Evolutionary conservation across 2,113 vertebrate genomes (phyloP).

Genomic region (Stigmatopora argus): DNA sequence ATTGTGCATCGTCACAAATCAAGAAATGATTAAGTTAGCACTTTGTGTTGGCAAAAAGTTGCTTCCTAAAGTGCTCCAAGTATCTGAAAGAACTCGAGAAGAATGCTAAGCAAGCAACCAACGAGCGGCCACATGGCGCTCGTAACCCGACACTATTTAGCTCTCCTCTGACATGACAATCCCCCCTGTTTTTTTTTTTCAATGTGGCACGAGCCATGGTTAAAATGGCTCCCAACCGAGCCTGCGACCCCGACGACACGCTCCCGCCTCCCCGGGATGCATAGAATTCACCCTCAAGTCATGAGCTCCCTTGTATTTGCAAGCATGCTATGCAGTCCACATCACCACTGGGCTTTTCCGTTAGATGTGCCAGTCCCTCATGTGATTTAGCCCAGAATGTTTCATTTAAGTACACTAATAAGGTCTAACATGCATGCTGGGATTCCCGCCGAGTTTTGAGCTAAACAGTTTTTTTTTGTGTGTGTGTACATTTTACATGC

Average conservation of each 20-base stretch:
- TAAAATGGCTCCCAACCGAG: slow-evolving; percentile 44
- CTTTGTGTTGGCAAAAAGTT: neutral
- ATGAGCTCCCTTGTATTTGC: slow-evolving; percentile 36
- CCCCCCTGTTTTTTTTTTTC: slow-evolving; percentile 45
- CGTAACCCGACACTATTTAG: slow-evolving; percentile 39
- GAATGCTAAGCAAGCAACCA: neutral
- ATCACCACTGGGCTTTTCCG: slow-evolving; percentile 22
- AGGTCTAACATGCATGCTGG: slow-evolving; percentile 17
- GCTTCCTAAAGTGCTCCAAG: neutral
- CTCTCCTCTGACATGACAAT: slow-evolving; percentile 33
- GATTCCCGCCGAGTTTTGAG: slow-evolving; percentile 28
- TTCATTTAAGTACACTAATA: slow-evolving; percentile 21
- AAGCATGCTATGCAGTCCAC: slow-evolving; percentile 31
- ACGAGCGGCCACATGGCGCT: slow-evolving; percentile 27
- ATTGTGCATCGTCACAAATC: too few species aligned
- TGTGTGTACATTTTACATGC: too few species aligned
- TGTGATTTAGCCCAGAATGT: slow-evolving; percentile 5
- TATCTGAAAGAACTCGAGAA: neutral
- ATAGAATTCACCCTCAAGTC: slow-evolving; percentile 36
- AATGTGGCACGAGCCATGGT: slow-evolving; percentile 44
- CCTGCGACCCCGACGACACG: slow-evolving; percentile 38
- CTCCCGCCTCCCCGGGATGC: slow-evolving; percentile 39
- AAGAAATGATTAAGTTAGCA: neutral
- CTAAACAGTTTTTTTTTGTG: slow-evolving; percentile 27
- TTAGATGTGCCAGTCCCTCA: slow-evolving; percentile 13